Base-by-base conservation (phyloP, 2,113 vertebrate genomes). In the Clupea harengus region DNA sequence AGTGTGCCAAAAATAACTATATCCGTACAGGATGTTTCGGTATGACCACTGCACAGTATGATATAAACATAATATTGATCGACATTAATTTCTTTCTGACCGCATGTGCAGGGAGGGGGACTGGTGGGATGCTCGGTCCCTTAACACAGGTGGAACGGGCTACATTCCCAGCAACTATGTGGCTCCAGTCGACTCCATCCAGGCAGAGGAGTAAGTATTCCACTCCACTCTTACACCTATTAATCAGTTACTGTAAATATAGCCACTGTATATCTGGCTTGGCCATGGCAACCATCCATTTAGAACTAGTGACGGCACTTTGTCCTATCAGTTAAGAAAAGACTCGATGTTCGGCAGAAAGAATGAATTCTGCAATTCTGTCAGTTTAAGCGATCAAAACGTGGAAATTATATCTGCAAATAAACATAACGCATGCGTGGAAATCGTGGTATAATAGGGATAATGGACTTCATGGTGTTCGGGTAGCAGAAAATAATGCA, bases 91-190 rank as follows among this genome's bases (percentile, higher is more conserved):
- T 15, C 15, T 54, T 18, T 82, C 22, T 82, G 57, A 86, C 78
- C 64, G n/a, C 85, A 9, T 86, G 44, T 85, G 18, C 95, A 99
- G 98, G 85, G 98, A 99, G 96, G 98, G 98, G 88, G 98, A 99
- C 92, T 99, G 98, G 98, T 99, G 98, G 98, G 98, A 99, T 92
- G 98, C 98, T 45, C 97, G 97, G 45, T 99, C 98, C 87, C 92
- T 99, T 93, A 98, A 97, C 88, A 99, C 98, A 86, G 98, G 98
- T 67, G 97, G 98, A 93, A 98, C 97, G 6, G 98, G 98, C 93
- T 99, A 99, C 93, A 99, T 99, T 95, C 98, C 98, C 93, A 99
- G 98, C 92, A 99, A 99, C 94, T 99, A 99, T 80, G 98, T 99
- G 92, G 98, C 98, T 94, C 98, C 98, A 9, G 98, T 99, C 22